Conservation (phyloP, 2,888 invertebrate genomes). For the Aelia acuminata region DNA sequence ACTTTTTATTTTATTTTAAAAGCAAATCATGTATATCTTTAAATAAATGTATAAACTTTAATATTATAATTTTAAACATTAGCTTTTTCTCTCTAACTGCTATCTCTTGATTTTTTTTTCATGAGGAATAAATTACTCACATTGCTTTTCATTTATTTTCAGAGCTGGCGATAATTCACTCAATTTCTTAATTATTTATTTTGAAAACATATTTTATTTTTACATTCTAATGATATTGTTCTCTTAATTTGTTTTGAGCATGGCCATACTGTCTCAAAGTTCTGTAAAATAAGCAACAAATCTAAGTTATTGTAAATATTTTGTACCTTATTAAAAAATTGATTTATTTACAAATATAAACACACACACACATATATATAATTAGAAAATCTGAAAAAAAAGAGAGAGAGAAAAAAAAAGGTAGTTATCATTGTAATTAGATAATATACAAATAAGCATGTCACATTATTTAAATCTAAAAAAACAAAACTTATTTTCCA, state of each 20-base stretch:
- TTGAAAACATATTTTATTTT: neutral
- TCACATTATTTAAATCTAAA: conserved; percentile 4
- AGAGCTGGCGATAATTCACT: neutral
- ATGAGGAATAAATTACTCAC: neutral
- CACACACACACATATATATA: neutral
- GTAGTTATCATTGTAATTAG: conserved; percentile 24
- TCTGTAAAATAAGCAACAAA: conserved; percentile 28
- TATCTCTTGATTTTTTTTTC: conserved; percentile 13
- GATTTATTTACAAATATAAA: neutral
- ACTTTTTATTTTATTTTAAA: neutral
- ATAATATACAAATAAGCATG: neutral
- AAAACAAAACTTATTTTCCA: conserved; percentile 20
- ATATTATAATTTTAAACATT: neutral
- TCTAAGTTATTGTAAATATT: conserved; percentile 40
- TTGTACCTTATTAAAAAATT: neutral
- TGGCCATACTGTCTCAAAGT: conserved; percentile 6
- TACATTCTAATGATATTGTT: neutral
- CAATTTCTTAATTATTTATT: neutral
- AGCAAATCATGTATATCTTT: neutral
- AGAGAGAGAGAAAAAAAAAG: neutral
- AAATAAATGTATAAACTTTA: neutral
- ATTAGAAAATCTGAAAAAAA: neutral
- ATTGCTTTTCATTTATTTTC: neutral
- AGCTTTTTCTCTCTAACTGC: neutral
- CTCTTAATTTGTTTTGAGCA: conserved; percentile 35